These are phyloP conservation scores for Sebastes oblongus DNA, from an alignment of 2,797 vertebrate genomes.

Conservation along the genomic window DNA sequence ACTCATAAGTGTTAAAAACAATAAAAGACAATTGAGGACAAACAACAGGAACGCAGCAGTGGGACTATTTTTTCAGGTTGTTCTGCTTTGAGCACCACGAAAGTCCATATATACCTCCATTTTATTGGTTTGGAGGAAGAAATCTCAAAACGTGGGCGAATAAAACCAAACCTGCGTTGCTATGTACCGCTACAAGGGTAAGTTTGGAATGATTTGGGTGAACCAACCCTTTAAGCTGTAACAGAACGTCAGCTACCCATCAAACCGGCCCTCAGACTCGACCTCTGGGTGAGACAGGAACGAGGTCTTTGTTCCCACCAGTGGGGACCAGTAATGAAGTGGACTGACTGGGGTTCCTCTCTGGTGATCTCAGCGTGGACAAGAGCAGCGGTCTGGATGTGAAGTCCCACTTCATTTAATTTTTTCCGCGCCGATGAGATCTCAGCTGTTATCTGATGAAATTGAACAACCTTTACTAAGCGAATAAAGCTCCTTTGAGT, in stretches of 20 bases:
- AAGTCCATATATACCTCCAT: background rate
- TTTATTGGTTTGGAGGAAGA: background rate
- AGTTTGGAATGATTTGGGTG: background rate
- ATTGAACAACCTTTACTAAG: conserved; percentile 91
- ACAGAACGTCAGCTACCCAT: conserved; percentile 75
- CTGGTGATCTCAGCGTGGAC: conserved; percentile 83
- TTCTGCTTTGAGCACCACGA: background rate
- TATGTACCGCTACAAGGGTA: no score
- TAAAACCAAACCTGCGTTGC: background rate
- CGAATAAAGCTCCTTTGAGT: conserved; percentile 90
- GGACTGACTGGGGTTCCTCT: conserved; percentile 72
- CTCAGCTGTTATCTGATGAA: conserved; percentile 93
- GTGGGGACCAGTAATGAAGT: conserved; percentile 86
- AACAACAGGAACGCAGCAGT: background rate
- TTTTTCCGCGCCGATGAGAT: conserved; percentile 88
- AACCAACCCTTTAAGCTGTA: conserved; percentile 44
- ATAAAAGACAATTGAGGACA: background rate
- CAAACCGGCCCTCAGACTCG: conserved; percentile 84
- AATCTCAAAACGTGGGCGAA: background rate
- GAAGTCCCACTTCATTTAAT: conserved; percentile 91
- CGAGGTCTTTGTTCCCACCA: conserved; percentile 85
- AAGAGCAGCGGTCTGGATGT: conserved; percentile 85
- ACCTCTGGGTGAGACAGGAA: conserved; percentile 84
- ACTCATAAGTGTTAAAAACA: background rate
- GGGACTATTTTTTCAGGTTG: background rate